These are phyloP conservation scores for Mercenaria mercenaria DNA, from an alignment of 1,140 invertebrate species.

Conservation along the genomic window DNA sequence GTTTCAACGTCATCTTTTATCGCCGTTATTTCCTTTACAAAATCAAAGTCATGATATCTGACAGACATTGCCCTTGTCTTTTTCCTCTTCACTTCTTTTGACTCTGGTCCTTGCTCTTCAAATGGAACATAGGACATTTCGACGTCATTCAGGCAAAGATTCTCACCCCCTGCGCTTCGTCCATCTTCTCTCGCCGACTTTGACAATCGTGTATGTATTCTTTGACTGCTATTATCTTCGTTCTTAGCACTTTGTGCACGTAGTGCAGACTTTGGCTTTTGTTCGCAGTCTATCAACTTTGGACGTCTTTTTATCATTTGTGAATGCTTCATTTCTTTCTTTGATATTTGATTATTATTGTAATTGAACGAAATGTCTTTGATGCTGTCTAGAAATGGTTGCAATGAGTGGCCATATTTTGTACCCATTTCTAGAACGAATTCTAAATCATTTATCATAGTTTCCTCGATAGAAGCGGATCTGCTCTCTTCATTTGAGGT, in stretches of 20 bases:
- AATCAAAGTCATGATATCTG: conserved; percentile 35
- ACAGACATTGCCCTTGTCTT: not conserved
- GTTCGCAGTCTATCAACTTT: not conserved
- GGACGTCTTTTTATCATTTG: not conserved
- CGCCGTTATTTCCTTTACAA: conserved; percentile 46
- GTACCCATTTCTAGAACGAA: not conserved
- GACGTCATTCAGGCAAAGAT: conserved; percentile 34
- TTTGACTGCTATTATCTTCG: not conserved
- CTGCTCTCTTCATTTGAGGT: not conserved
- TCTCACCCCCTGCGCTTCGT: not conserved
- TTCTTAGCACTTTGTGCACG: conserved; percentile 8
- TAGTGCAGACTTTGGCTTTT: not conserved
- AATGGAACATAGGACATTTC: conserved; percentile 4
- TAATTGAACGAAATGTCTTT: conserved; percentile 5
- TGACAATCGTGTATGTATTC: not conserved
- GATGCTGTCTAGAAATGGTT: conserved; percentile 44
- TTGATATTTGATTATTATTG: not conserved
- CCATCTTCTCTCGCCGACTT: conserved; percentile 49
- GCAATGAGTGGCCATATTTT: conserved; percentile 45
- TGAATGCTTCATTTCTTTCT: too few species aligned
- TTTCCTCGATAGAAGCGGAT: not conserved
- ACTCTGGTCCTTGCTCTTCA: conserved; percentile 48
- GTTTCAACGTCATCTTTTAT: not conserved
- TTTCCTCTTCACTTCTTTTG: not conserved
- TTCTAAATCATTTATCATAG: conserved; percentile 16